Base-by-base conservation (phyloP, 2,797 vertebrate genomes). In the Centroberyx gerrardi region DNA sequence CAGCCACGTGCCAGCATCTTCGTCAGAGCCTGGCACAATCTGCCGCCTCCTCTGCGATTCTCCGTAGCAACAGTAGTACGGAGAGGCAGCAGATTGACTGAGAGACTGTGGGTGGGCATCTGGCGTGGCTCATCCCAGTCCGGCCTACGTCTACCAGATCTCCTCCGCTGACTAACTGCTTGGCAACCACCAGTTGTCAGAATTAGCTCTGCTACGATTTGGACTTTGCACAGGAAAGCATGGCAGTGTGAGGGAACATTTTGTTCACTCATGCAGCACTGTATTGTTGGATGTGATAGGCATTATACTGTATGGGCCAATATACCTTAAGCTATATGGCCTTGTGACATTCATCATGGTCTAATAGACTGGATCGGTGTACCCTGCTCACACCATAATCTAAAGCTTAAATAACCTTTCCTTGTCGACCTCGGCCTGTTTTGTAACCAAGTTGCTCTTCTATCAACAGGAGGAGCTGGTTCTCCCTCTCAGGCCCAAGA, bases 401-500 rank as follows among this genome's bases (percentile, higher is more conserved):
- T 40, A 42, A 9, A 8, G 1, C 22, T 22, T 22, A 38, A 55
- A 22, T 48, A 72, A 36, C 18, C 15, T 61, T 48, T 29, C 18
- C 4, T 36, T 42, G 8, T 36, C 5, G 15, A 38, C 3, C 17
- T 9, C 8, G 10, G 74, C 9, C 44, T 55, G 33, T 62, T 51
- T 7, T 71, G 17, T 90, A 66, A 90, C 22, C 58, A 48, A 17
- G 17, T 18, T 63, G 1, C 17, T 49, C 48, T 56, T 86, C 12
- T 65, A 61, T 82, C 68, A 38, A 71, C 86, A 98, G 96, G 97
- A 96, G 74, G 95, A 97, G 77, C 85, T 90, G 22, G 88, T 85
- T 83, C 86, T 94, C 0, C 72, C 74, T 10, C 77, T 92, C 65
- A 90, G 82, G 77, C 74, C 93, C 77, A 95, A 95, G 90, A 96